Percentiles rank a stretch among this genome's conserved stretches.
Evolutionary conservation across 1,140 invertebrate species (phyloP).

Genomic region (Phymastichus coffea): DNA sequence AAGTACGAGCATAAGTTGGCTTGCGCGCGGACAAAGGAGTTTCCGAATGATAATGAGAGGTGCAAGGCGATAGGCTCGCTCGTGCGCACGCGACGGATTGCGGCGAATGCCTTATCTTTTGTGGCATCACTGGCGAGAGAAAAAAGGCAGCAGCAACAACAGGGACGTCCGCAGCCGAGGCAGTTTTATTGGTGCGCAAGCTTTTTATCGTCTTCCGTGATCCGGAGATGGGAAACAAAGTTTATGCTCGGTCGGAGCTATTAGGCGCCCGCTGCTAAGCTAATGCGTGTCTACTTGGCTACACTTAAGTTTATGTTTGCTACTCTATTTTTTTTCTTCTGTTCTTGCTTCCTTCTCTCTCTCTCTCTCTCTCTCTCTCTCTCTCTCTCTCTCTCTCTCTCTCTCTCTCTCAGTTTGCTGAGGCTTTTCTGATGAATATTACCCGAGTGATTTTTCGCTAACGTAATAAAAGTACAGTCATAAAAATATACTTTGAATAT

Average conservation of each 20-base stretch:
- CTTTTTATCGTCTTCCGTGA: slow-evolving; percentile 17
- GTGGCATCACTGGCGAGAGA: not conserved
- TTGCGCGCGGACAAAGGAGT: no score
- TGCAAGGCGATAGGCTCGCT: no score
- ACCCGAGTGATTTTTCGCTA: no score
- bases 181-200: slow-evolving; percentile 17
- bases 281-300: not conserved
- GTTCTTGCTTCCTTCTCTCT: not conserved
- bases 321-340: not conserved
- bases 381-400: slow-evolving; percentile 7
- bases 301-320: slow-evolving; percentile 12
- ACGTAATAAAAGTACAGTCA: no score
- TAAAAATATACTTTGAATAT: no score
- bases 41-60: no score
- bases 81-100: no score
- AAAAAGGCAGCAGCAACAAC: not conserved
- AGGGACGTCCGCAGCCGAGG: no score
- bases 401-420: no score
- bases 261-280: not conserved
- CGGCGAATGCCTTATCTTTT: no score
- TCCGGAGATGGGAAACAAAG: slow-evolving; percentile 21
- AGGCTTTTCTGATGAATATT: slow-evolving; percentile 7
- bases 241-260: slow-evolving; percentile 14
- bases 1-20: no score
- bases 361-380: slow-evolving; percentile 3